These are phyloP conservation scores for Steromphala cineraria DNA, from an alignment of 2,888 invertebrate genomes.

Conservation along the genomic window DNA sequence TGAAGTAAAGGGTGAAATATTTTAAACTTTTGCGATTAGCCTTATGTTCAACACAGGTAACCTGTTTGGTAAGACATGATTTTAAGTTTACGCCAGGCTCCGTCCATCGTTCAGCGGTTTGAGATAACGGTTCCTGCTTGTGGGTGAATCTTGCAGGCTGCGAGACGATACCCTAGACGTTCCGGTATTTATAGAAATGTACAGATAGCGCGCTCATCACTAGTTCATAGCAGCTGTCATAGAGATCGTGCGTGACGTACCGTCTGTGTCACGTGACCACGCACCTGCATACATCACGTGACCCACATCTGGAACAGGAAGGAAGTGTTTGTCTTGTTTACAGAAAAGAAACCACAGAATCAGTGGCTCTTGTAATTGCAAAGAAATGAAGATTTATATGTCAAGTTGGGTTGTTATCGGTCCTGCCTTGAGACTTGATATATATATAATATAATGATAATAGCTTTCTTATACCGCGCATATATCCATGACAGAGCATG, in stretches of 20 bases:
- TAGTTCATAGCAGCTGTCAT: not conserved
- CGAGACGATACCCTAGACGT: not conserved
- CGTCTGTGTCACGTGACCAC: not conserved
- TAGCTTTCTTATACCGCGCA: no score
- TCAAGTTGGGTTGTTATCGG: no score
- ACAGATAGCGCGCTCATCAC: not conserved
- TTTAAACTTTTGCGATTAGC: no score
- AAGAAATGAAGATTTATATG: no score
- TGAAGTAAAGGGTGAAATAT: no score
- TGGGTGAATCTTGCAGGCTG: not conserved
- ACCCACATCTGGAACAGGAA: not conserved
- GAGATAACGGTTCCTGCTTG: not conserved
- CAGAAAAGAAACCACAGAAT: no score
- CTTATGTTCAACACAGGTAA: no score
- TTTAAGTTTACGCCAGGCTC: not conserved
- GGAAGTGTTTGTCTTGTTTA: not conserved
- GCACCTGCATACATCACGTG: not conserved
- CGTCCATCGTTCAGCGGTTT: not conserved
- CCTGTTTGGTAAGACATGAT: no score
- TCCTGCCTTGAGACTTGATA: no score
- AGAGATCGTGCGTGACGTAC: not conserved
- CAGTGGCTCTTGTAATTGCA: no score
- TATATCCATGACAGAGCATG: no score
- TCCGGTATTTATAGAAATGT: slow-evolving; percentile 6
- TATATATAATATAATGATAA: no score